Evolutionary conservation across 2,113 vertebrate species (phyloP).

Genomic region (Dicerorhinus sumatrensis): DNA sequence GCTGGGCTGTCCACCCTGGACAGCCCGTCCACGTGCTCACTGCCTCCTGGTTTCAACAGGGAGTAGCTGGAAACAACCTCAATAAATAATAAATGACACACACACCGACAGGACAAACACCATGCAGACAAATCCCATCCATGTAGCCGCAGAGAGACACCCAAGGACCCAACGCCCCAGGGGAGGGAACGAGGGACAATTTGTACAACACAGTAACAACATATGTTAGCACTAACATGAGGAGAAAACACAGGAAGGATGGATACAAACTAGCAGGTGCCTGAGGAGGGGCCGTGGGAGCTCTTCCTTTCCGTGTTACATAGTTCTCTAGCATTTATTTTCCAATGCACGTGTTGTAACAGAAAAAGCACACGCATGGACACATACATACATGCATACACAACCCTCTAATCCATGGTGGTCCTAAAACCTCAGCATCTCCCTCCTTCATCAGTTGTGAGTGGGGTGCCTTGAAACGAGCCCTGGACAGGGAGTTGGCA

Average conservation of each 20-base stretch:
- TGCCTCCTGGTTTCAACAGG: not conserved
- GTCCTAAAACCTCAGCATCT: not conserved
- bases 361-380: not conserved
- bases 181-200: not conserved
- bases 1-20: not conserved
- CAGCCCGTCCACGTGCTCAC: not conserved
- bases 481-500: too few relatives aligned
- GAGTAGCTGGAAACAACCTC: not conserved
- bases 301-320: rapidly evolving
- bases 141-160: too few relatives aligned
- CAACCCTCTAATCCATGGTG: rapidly evolving
- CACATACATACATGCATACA: too few relatives aligned
- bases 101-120: too few relatives aligned
- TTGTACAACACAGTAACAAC: rapidly evolving
- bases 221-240: rapidly evolving
- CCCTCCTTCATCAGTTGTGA: not conserved
- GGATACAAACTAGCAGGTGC: rapidly evolving
- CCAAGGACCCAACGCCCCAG: not conserved
- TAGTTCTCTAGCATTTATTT: not conserved
- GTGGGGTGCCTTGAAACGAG: not conserved
- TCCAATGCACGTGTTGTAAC: too few relatives aligned
- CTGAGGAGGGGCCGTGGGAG: rapidly evolving
- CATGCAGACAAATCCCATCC: too few relatives aligned
- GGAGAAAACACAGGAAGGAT: not conserved
- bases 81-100: too few relatives aligned